Base-by-base conservation (phyloP, 2,797 vertebrate genomes). In the Neostethus bicornis region DNA sequence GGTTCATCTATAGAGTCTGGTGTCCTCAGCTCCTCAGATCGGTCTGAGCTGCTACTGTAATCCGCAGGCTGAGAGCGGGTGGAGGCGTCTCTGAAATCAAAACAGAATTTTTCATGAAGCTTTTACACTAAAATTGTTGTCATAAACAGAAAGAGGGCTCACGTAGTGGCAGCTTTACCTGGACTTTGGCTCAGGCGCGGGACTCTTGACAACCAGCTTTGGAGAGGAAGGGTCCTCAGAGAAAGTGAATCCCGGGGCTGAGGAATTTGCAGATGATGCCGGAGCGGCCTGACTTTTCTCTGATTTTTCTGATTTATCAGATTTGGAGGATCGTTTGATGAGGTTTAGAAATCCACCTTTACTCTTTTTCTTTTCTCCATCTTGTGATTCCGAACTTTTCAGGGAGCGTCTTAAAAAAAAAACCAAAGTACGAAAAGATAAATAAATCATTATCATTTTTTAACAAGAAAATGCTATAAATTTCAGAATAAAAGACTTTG, bases 281-380 rank as follows among this genome's bases (percentile, higher is more conserved):
- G 68, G 13, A 3, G 71, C 16, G 0, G 37, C 16, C 45, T 88
- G 88, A 63, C 55, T 74, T 77, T 85, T 90, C 35, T 89, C 89
- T 0, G 66, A 80, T 24, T 87, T 91, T n/a, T 84, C 85, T 0
- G 92, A 89, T 29, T 92, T 96, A 7, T 96, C 95, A 0, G 94
- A 86, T 80, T 92, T 96, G 63, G 93, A 73, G 23, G 92, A 93
- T 48, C 96, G 93, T 71, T 97, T 98, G 76, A 99, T 98, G 51
- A 99, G 92, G 60, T 96, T 96, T 17, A 98, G 94, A 78, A 99
- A 98, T 72, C 95, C 94, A 5, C 95, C 95, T 84, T 94, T 96
- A 17, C 94, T 92, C 67, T 90, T 90, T 80, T 95, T 96, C 85
- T 95, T 98, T 87, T 95, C 91, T 31, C 91, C 85, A 25, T 98